A percentile compares a stretch with the other conserved stretches of the same genome.
Conservation (phyloP, 2,113 vertebrate species). For the Cottus gobio region DNA sequence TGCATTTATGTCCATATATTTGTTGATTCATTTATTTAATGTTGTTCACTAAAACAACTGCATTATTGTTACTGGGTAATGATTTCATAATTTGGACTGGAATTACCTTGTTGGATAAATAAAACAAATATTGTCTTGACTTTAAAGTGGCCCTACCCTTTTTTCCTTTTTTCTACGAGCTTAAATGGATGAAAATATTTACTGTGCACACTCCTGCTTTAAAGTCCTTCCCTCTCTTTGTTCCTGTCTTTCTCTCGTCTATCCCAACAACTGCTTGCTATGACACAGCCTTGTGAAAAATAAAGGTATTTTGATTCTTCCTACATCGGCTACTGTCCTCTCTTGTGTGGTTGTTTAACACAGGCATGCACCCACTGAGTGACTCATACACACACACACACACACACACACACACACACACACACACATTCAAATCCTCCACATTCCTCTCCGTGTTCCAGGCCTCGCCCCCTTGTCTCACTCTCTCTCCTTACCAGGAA, state of each 20-base stretch:
- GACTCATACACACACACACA: constrained; percentile 23
- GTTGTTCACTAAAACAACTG: constrained; percentile 1
- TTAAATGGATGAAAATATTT: constrained; percentile 36
- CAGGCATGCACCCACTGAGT: constrained; percentile 31
- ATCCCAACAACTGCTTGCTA: constrained; percentile 36
- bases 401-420: constrained; percentile 40
- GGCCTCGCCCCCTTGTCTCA: constrained; percentile 49
- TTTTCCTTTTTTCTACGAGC: background rate
- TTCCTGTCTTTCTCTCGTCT: constrained; percentile 12
- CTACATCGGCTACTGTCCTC: constrained; percentile 43
- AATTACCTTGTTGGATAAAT: background rate
- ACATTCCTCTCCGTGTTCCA: constrained; percentile 42
- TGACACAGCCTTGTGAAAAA: constrained; percentile 44
- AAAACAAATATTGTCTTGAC: background rate
- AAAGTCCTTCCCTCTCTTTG: constrained; percentile 22
- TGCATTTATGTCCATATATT: background rate
- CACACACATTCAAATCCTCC: constrained; percentile 32
- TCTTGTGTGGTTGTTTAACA: constrained; percentile 47
- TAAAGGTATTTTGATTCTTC: constrained; percentile 51
- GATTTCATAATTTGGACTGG: background rate
- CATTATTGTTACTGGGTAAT: background rate
- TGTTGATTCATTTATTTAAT: background rate
- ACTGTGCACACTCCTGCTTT: constrained; percentile 23
- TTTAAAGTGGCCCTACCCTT: background rate
- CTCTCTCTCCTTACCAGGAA: constrained; percentile 68